phyloP scores from a whole-genome alignment of 2,888 invertebrate genomes.

The Sinodicranocentrus sp. region DNA sequence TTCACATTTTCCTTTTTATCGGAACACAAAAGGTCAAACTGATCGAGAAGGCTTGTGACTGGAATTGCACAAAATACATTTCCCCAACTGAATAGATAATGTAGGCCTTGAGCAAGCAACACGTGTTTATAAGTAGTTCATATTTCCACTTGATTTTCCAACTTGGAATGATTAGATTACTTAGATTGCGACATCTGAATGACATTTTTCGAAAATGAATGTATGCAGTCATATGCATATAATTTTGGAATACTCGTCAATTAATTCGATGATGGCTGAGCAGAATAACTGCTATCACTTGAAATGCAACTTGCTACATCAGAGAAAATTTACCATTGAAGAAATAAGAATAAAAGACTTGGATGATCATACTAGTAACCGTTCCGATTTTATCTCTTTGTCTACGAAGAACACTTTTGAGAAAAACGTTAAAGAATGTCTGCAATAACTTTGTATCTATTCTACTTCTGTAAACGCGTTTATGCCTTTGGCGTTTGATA shows the following conservation, averaged over 20 bases:
- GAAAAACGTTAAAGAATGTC: slow-evolving; percentile 23
- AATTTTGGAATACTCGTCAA: too few species aligned
- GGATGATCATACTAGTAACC: slow-evolving; percentile 46
- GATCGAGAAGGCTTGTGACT: neutral
- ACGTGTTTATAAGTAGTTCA: slow-evolving; percentile 28
- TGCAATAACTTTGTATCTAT: neutral
- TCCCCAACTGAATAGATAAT: neutral
- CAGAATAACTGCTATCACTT: slow-evolving; percentile 31
- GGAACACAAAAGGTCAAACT: neutral
- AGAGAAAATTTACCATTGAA: slow-evolving; percentile 39
- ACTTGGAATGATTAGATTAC: too few species aligned
- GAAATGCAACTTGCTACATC: slow-evolving; percentile 56
- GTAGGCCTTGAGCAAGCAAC: slow-evolving; percentile 26
- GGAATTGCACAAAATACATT: neutral
- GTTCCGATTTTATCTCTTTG: slow-evolving; percentile 49
- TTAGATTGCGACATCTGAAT: too few species aligned
- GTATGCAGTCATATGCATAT: too few species aligned
- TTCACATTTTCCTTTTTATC: neutral
- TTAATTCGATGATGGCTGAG: slow-evolving; percentile 1
- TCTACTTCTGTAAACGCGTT: too few species aligned
- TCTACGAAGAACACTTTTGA: slow-evolving; percentile 15
- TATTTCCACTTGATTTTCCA: slow-evolving; percentile 22
- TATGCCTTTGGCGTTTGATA: too few species aligned
- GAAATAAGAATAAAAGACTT: slow-evolving; percentile 28
- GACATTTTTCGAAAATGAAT: too few species aligned